Evolutionary conservation across 2,888 invertebrate genomes (phyloP).

Genomic region (Alloscopus bannaensis): DNA sequence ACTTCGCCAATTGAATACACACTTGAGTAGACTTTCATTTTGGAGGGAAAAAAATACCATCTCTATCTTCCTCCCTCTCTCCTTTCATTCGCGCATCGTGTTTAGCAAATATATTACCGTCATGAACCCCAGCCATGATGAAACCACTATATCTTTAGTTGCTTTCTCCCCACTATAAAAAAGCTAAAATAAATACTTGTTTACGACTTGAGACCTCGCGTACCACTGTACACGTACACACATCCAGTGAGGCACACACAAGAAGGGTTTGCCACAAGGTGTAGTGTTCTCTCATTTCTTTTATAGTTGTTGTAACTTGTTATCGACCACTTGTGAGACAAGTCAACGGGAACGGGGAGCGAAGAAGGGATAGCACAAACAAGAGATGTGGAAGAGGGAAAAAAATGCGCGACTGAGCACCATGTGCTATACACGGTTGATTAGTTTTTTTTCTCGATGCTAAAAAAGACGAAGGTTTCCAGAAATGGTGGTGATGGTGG

Average conservation of each 20-base stretch:
- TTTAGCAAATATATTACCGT: conserved; percentile 27
- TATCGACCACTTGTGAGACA: conserved; percentile 60
- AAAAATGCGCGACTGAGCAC: conserved; percentile 42
- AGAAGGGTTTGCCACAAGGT: background rate
- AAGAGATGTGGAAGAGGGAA: conserved; percentile 20
- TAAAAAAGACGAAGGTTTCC: too few species aligned
- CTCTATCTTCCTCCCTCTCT: background rate
- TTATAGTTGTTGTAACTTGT: conserved; percentile 53
- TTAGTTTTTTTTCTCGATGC: conserved; percentile 60
- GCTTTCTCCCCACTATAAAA: conserved; percentile 1
- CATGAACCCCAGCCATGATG: conserved; percentile 17
- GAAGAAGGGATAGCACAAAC: background rate
- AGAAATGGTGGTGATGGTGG: too few species aligned
- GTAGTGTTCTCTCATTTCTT: conserved; percentile 17
- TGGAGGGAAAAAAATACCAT: background rate
- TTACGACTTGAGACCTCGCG: background rate
- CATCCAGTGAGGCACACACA: background rate
- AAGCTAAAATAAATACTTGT: conserved; percentile 7
- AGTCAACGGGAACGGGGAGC: conserved; percentile 26
- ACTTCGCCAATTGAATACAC: background rate
- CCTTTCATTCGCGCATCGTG: conserved; percentile 10
- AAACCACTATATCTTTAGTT: conserved; percentile 35
- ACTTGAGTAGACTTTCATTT: background rate
- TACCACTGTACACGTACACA: background rate
- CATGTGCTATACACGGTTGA: conserved; percentile 51